Evolutionary conservation across 1,140 invertebrate species (phyloP), one percentile per base, ranked within the genome.

Genomic region (Kradibia gibbosae): DNA sequence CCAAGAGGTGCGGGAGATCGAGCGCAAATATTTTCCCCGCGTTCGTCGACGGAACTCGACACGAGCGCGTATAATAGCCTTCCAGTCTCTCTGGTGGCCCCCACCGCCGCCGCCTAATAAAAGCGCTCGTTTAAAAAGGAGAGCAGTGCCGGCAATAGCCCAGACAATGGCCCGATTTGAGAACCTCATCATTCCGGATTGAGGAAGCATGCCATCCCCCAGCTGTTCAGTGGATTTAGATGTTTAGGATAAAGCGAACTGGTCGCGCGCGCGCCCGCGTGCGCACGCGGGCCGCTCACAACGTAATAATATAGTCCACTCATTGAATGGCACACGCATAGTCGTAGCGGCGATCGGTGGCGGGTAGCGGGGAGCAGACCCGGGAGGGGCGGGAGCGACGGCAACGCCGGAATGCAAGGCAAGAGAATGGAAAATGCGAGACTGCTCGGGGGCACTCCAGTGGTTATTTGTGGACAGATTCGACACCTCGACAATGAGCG

Each of bases 161-260:
- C 25, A 28, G 8, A 34, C 60, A 77, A 48, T 22, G 39, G 22
- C 34, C 34, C 57, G 62, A 81, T 81, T 81, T 81, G 79, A 81
- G 79, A 76, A 70, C 72, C 79, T 76, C 72, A 25, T 70, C 28
- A 70, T 73, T 76, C 72, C 25, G 31, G 45, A 25, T 20, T 28
- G 42, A 20, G 72, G n/a, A n/a, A n/a, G 0, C 31, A 22, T 42
- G 34, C n/a, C 57, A 25, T 70, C 72, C 78, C 85, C 87, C 91
- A 91, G 90, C 90, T 91, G 91, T 91, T 88, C 86, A n/a, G n/a
- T n/a, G 90, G 91, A 91, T 91, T 91, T 90, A 91, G 91, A 91
- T 91, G 90, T 91, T 90, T 90, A 90, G 90, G 90, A 91, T 91
- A 91, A 91, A 90, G 89, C 89, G 86, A 82, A 88, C 86, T 87